Base-by-base conservation (phyloP, 2,888 invertebrate genomes). In the Agrenia bidenticulata region DNA sequence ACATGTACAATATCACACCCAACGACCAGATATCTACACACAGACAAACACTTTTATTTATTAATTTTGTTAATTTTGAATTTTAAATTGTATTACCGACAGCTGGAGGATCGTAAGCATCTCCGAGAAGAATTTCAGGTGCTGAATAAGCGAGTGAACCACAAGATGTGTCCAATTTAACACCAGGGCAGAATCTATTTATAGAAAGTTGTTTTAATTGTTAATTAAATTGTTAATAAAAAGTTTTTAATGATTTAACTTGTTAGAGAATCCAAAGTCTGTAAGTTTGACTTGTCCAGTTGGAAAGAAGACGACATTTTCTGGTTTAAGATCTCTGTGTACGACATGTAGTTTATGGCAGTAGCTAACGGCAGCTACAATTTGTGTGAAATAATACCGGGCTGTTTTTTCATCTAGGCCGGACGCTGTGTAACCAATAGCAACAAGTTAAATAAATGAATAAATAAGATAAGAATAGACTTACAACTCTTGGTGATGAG, bases 131-230 rank as follows among this genome's bases (percentile, higher is more conserved):
- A 78, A 99, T 99, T 83, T 99, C 99, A 1, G 99, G 99, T 11
- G 99, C 99, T 2, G 98, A 98, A 82, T 99, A 99, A 21, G 99
- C 98, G 77, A 99, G 83, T 74, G 96, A 96, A 27, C 99, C 99
- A 82, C 99, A 99, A 39, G 95, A 96, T 23, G 99, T 99, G 81
- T 95, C 94, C 78, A 98, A 81, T 80, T 96, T 95, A 81, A 94
- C 93, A 57, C 97, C 98, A 23, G 97, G 97, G 79, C 89, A 92
- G 81, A 92, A 92, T 81, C 90, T 71, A 55, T 24, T 50, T 21
- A 49, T 53, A 26, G n/a, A 61, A 27, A n/a, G n/a, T n/a, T n/a
- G 32, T 32, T 32, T 32, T 32, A 32, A 32, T 32, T 27, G n/a
- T 23, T n/a, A n/a, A n/a, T n/a, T n/a, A n/a, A n/a, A n/a, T n/a